Evolutionary conservation across 2,888 invertebrate genomes (phyloP).

Genomic region (Diogma glabrata): DNA sequence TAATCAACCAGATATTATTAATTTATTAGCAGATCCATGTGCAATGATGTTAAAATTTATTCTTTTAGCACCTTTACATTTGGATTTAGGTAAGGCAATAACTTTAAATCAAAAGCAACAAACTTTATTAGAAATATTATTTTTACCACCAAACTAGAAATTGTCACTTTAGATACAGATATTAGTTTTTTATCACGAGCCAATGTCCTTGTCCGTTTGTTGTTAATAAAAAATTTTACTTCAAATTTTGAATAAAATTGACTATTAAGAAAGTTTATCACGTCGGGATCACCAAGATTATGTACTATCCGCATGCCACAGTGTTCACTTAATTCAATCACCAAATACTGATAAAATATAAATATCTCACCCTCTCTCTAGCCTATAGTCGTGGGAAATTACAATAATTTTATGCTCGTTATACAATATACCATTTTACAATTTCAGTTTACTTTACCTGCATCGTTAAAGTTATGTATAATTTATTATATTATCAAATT

Average conservation of each 20-base stretch:
- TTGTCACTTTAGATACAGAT: too few relatives aligned
- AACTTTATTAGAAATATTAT: not conserved
- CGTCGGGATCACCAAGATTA: too few relatives aligned
- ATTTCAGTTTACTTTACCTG: conserved; percentile 75
- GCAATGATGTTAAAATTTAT: conserved; percentile 80
- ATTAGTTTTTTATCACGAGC: too few relatives aligned
- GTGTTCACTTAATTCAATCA: too few relatives aligned
- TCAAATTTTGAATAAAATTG: too few relatives aligned
- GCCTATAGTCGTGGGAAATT: not conserved
- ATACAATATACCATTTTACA: conserved; percentile 12
- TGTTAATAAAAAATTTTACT: too few relatives aligned
- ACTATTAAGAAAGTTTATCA: too few relatives aligned
- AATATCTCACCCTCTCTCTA: too few relatives aligned
- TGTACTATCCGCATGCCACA: too few relatives aligned
- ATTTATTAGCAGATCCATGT: conserved; percentile 75
- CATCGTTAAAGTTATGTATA: conserved; percentile 78
- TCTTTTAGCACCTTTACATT: conserved; percentile 69
- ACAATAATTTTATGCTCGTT: not conserved
- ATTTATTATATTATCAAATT: conserved; percentile 81
- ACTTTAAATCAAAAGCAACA: not conserved
- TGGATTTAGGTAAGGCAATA: conserved; percentile 68
- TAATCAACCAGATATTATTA: conserved; percentile 45
- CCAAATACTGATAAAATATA: too few relatives aligned
- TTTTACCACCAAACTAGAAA: too few relatives aligned
- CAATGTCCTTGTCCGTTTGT: too few relatives aligned